Percentiles rank a stretch among this genome's conserved stretches.
Conservation (phyloP, 2,113 vertebrate species). For the Triplophysa rosa region DNA sequence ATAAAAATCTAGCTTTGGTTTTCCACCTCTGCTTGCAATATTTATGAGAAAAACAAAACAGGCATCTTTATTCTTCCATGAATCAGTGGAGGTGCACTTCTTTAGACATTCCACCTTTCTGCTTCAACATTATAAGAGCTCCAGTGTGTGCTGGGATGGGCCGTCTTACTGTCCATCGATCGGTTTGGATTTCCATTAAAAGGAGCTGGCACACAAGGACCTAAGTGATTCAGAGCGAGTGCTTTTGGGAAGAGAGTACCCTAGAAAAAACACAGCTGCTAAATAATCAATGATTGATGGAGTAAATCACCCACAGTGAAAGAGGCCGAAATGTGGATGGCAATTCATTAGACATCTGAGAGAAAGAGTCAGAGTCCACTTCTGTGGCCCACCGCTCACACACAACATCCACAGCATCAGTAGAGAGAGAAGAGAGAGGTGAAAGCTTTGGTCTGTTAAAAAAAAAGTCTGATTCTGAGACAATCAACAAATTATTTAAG, state of each 20-base stretch:
- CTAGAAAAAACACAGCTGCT: constrained; percentile 32
- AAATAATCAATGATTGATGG: constrained; percentile 33
- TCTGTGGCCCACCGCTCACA: constrained; percentile 21
- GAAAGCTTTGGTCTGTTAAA: neutral
- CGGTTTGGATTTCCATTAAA: constrained; percentile 51
- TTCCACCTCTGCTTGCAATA: no score
- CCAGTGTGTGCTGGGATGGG: constrained; percentile 13
- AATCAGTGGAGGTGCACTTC: neutral
- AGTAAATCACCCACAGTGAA: constrained; percentile 39
- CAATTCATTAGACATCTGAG: constrained; percentile 49
- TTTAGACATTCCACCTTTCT: constrained; percentile 8
- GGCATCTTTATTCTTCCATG: neutral
- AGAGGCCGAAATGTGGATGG: constrained; percentile 30
- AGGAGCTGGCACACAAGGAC: constrained; percentile 34
- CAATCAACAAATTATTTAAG: no score
- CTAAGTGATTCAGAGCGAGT: constrained; percentile 32
- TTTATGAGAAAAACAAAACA: neutral
- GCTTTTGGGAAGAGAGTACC: constrained; percentile 41
- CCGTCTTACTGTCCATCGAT: constrained; percentile 49
- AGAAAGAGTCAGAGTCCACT: constrained; percentile 23
- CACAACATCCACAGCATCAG: constrained; percentile 28
- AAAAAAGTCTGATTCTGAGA: neutral
- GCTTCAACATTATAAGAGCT: constrained; percentile 22
- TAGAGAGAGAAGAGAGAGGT: neutral
- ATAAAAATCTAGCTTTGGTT: no score